Evolutionary conservation across 1,140 invertebrate species (phyloP), one percentile per base, ranked within the genome.

Genomic region (Drosophila equinoxialis): DNA sequence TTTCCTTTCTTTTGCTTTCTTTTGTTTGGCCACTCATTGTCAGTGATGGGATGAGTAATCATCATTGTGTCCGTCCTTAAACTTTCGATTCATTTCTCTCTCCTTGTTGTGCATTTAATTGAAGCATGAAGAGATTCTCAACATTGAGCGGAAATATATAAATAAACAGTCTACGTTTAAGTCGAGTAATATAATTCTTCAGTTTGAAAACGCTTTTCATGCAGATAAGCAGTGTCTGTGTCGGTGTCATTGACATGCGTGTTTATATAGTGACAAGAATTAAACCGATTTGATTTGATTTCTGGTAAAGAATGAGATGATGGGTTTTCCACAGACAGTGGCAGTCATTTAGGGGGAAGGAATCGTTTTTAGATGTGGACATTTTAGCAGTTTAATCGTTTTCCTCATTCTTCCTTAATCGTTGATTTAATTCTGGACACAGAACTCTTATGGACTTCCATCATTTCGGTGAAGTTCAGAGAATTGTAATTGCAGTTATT

Each of bases 21-120:
- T 70, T 74, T 77, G 58, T 69, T 60, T 39, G 60, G 26, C 79
- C 71, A 77, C 72, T 68, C 71, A 72, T 73, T 65, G 17, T 66
- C 42, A 39, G 23, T 64, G 64, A 65, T 48, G 48, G 57, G 37
- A 60, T 66, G 54, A 57, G 54, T 66, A 57, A 66, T 66, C 65
- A 61, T 42, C 42, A 59, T 66, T 60, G 65, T 74, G 65, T 74
- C 39, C 59, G 54, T 71, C 71, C 55, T 66, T 73, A 62, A 66
- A 73, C 30, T 73, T 79, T 74, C 68, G 74, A 82, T 79, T 86
- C 17, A 51, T 11, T 51, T 51, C 45, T 23, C 45, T 37, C 37
- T 39, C 37, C 17, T 51, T 51, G 20, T 51, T 67, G 30, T 30
- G 6, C 30, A 86, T 77, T 87, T 87, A 87, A 87, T 69, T 79